A percentile compares a stretch with the other conserved stretches of the same genome.
Evolutionary conservation across 2,113 vertebrate species (phyloP).

Genomic region (Ivindomyrus marchei): DNA sequence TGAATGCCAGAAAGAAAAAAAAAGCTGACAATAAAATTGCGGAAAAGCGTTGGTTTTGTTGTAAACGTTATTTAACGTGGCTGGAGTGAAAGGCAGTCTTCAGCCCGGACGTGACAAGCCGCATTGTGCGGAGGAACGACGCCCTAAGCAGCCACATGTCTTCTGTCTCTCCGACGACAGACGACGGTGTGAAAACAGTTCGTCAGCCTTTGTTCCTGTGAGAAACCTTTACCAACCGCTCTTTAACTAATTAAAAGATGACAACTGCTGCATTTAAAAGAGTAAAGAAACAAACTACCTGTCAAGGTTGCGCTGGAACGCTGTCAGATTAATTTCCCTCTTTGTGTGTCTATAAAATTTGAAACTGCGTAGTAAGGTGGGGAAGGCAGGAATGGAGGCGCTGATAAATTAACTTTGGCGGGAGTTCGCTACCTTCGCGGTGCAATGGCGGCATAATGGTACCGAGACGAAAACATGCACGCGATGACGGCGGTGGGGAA

Average conservation of each 20-base stretch:
- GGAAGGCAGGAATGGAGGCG: not conserved
- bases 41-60: constrained; percentile 27
- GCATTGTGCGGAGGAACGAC: constrained; percentile 31
- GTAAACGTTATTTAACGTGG: constrained; percentile 30
- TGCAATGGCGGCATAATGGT: not conserved
- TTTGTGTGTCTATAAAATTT: constrained; percentile 21
- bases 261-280: constrained; percentile 35
- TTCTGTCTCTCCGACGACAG: constrained; percentile 27
- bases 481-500: not conserved
- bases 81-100: constrained; percentile 23
- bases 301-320: constrained; percentile 33
- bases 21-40: constrained; percentile 23
- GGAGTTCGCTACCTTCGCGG: not conserved
- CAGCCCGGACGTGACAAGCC: constrained; percentile 23
- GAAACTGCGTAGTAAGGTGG: constrained; percentile 23
- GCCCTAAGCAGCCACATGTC: constrained; percentile 5
- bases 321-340: constrained; percentile 25
- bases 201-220: constrained; percentile 32
- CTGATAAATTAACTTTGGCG: not conserved
- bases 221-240: constrained; percentile 30
- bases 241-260: constrained; percentile 36
- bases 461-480: constrained; percentile 4
- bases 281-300: constrained; percentile 22
- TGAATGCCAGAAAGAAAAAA: constrained; percentile 30
- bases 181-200: constrained; percentile 28